These are phyloP conservation scores for Ptychobarbus kaznakovi DNA, from an alignment of 2,797 vertebrate genomes.

Conservation along the genomic window DNA sequence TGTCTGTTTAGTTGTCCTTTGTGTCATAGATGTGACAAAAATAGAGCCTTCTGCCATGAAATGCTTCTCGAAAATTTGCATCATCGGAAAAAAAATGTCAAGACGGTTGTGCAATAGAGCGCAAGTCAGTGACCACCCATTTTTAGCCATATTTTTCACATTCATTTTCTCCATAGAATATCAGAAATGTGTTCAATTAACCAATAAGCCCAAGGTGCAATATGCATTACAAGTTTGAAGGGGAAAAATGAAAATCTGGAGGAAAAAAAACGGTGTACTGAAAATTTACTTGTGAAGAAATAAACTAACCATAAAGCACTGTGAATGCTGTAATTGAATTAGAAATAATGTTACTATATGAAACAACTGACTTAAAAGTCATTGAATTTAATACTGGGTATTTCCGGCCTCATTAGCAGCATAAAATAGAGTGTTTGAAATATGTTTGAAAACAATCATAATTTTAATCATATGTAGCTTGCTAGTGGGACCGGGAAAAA, in stretches of 20 bases:
- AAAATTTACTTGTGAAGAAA: neutral
- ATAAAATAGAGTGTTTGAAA: neutral
- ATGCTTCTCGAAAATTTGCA: slow-evolving; percentile 10
- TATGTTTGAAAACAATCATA: no score
- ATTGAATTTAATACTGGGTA: neutral
- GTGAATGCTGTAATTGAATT: neutral
- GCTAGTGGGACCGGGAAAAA: no score
- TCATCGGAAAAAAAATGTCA: neutral
- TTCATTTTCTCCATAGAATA: neutral
- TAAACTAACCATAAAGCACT: neutral
- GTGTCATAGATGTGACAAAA: slow-evolving; percentile 32
- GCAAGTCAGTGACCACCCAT: neutral
- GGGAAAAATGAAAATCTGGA: neutral
- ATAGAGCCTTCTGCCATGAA: slow-evolving; percentile 16
- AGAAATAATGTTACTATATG: neutral
- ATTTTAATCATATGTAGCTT: no score
- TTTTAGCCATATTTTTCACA: neutral
- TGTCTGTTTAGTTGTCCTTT: slow-evolving; percentile 46
- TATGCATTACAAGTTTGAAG: neutral
- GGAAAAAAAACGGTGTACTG: neutral
- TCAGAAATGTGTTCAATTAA: no score
- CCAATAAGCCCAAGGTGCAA: neutral
- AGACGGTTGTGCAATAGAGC: slow-evolving; percentile 13
- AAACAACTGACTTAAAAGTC: neutral
- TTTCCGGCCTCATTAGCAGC: neutral